Conservation (phyloP, 2,888 invertebrate genomes). For the Oxytorus armatus region DNA sequence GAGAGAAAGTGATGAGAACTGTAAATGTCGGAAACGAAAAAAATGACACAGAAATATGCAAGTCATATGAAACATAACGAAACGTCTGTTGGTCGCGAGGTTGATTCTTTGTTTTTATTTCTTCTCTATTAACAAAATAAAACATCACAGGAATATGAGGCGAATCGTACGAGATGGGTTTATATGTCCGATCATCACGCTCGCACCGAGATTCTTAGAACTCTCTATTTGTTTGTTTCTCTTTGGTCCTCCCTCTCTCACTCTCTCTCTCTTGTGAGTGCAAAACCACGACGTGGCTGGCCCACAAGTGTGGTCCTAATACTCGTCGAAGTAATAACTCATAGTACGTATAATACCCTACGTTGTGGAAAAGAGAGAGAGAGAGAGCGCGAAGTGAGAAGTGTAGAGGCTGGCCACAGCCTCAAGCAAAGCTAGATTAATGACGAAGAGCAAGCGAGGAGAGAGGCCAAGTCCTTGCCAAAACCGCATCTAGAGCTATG, state of each 20-base stretch:
- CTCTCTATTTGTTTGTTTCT: background rate
- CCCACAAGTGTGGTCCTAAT: conserved; percentile 53
- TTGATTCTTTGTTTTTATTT: background rate
- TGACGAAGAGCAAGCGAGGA: conserved; percentile 57
- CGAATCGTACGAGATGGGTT: conserved; percentile 7
- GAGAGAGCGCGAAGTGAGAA: conserved; percentile 39
- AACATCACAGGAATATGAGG: background rate
- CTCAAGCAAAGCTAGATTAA: conserved; percentile 65
- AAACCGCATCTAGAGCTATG: conserved; percentile 62
- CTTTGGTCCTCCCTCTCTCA: background rate
- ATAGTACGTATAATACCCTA: conserved; percentile 57
- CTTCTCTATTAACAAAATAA: background rate
- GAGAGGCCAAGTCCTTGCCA: conserved; percentile 62
- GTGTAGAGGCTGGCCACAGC: conserved; percentile 61
- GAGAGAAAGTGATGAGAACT: background rate
- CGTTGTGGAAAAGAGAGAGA: conserved; percentile 44
- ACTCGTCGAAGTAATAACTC: conserved; percentile 64
- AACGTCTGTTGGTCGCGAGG: background rate
- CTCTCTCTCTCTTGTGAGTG: conserved; percentile 11
- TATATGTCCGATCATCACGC: conserved; percentile 25
- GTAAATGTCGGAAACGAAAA: conserved; percentile 6
- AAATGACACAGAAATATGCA: background rate
- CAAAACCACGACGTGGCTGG: conserved; percentile 50
- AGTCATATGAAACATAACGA: background rate
- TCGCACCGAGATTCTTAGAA: conserved; percentile 12